Evolutionary conservation across 2,888 invertebrate genomes (phyloP), one percentile per base, ranked within the genome.

Genomic region (Julus scanicus): DNA sequence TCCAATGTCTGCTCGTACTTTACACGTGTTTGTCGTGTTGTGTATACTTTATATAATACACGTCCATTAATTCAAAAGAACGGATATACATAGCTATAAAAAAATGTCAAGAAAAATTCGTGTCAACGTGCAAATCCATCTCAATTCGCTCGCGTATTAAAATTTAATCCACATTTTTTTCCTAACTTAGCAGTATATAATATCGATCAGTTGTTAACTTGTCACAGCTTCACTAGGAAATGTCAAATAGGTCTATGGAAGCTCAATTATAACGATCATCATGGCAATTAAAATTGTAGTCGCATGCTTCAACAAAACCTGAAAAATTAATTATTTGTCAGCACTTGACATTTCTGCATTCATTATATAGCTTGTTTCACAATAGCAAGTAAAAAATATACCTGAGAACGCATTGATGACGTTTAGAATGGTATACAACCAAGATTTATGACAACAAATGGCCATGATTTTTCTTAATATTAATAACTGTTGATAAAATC

Each of bases 171-270:
- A 11, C 17, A 2, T n/a, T 63, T 57, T 63, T 63, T 63, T 63
- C n/a, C n/a, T n/a, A n/a, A 63, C 63, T 63, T 63, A n/a, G 17
- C 63, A 63, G n/a, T 63, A 63, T 63, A n/a, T 1, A 63, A 63
- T 63, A 63, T 63, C 63, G 63, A 63, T 63, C 63, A 63, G n/a
- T 63, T n/a, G 63, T 63, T n/a, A 63, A 63, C 63, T 63, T 63
- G 63, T 63, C 63, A n/a, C 63, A n/a, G 4, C 63, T 63, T 3
- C 8, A 63, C n/a, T 63, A n/a, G n/a, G n/a, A 63, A n/a, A 63
- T 63, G 63, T 6, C 63, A 63, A 63, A 63, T n/a, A n/a, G 63
- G 63, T 63, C 17, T 63, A 63, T 6, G 4, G 63, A n/a, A 63
- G 63, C 63, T 63, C 63, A 63, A n/a, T 63, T 63, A 63, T 63